phyloP scores from a whole-genome alignment of 1,140 invertebrate species.

The Aphelenchoides avenae region DNA sequence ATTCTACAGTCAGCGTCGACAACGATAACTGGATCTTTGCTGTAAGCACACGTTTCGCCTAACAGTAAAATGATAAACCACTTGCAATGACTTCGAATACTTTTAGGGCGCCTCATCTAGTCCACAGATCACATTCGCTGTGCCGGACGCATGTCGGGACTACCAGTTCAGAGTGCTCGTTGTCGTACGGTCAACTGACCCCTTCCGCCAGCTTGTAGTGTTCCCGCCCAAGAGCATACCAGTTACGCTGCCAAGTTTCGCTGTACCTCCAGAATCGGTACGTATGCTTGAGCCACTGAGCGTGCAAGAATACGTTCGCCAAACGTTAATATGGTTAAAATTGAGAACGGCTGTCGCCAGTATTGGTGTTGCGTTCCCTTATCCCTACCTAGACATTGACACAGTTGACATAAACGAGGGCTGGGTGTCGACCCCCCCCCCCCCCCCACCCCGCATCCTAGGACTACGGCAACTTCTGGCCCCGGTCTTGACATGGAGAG shows the following conservation, averaged over 20 bases:
- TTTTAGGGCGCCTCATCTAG: conserved; percentile 45
- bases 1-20: conserved; percentile 32
- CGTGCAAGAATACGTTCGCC: too few relatives aligned
- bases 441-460: too few relatives aligned
- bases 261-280: conserved; percentile 35
- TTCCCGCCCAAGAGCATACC: conserved; percentile 38
- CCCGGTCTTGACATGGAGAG: too few relatives aligned
- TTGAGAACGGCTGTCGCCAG: neutral
- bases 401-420: too few relatives aligned
- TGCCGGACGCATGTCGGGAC: conserved; percentile 42
- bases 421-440: too few relatives aligned
- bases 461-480: too few relatives aligned
- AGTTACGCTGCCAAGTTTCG: conserved; percentile 31
- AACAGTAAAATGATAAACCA: neutral
- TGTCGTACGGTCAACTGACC: conserved; percentile 41
- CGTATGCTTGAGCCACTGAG: too few relatives aligned
- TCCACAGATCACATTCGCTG: conserved; percentile 38
- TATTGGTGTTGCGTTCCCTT: neutral
- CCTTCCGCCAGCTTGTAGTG: conserved; percentile 26
- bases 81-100: neutral
- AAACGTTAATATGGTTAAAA: too few relatives aligned
- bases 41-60: conserved; percentile 9
- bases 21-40: conserved; percentile 45
- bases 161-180: conserved; percentile 43
- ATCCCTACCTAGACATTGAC: neutral